These are phyloP conservation scores for Hemicrepidius hirtus DNA, from an alignment of 2,888 invertebrate genomes.

Conservation along the genomic window DNA sequence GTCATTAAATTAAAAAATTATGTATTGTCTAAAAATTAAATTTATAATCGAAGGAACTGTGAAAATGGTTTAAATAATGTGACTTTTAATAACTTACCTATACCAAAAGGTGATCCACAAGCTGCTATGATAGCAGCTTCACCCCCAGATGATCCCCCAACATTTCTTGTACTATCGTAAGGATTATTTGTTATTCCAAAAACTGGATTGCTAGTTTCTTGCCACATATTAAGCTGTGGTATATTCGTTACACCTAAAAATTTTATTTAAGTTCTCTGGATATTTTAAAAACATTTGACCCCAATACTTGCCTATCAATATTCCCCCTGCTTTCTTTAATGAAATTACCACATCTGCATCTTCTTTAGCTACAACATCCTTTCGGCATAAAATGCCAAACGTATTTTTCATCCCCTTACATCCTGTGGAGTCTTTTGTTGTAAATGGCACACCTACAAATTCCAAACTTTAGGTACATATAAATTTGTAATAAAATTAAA, in stretches of 20 bases:
- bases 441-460: constrained; percentile 88
- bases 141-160: constrained; percentile 95
- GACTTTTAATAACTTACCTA: constrained; percentile 76
- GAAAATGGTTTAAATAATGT: no score
- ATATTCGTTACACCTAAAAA: constrained; percentile 82
- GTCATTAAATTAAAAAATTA: no score
- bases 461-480: constrained; percentile 2
- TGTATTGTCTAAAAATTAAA: no score
- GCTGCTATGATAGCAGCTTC: constrained; percentile 86
- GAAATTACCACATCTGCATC: constrained; percentile 88
- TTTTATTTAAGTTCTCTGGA: background rate
- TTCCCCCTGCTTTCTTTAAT: constrained; percentile 87
- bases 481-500: background rate
- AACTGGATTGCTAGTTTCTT: constrained; percentile 90
- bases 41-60: no score
- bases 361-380: constrained; percentile 76
- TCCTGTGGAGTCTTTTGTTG: constrained; percentile 91
- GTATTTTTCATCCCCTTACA: constrained; percentile 84
- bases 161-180: constrained; percentile 88
- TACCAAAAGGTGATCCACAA: constrained; percentile 87
- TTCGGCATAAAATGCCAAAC: constrained; percentile 79
- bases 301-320: constrained; percentile 87
- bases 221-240: constrained; percentile 95
- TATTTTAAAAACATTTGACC: no score
- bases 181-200: constrained; percentile 95